Base-by-base conservation (phyloP, 2,113 vertebrate genomes). In the Myrmophylax atrothorax region DNA sequence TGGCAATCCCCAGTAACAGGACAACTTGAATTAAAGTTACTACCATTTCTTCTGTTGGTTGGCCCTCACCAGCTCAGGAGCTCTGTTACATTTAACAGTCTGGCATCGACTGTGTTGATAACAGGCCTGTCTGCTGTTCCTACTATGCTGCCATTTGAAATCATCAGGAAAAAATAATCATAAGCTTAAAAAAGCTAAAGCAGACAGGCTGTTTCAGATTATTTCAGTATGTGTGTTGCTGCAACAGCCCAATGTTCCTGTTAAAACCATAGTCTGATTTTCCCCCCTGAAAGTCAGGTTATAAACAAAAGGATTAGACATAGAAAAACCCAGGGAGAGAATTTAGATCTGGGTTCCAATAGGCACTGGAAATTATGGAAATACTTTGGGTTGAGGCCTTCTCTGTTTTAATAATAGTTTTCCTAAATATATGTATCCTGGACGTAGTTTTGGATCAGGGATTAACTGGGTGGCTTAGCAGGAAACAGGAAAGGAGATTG, bases 201-300 rank as follows among this genome's bases (percentile, higher is more conserved):
- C 72, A 96, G 94, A 90, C 88, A 92, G 94, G 56, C 86, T 94
- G 93, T 68, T 96, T 87, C 90, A 95, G 90, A 96, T 96, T 95
- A 96, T 96, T 96, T 95, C 60, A 49, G 90, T 84, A 37, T 24
- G 40, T 84, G 88, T 62, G 56, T 73, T 88, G 47, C 80, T 82
- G 46, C 83, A 67, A 73, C 83, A 81, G 37, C 83, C 4, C 6
- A 96, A 63, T 88, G 64, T 92, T 95, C 92, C 94, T 73, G 88
- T 66, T 93, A 89, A 95, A 86, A 94, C 89, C 64, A 29, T n/a
- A 80, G 90, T 64, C 88, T 82, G 87, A 49, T 92, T 94, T 93
- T 72, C 44, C 56, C 56, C 72, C 73, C 76, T 24, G 60, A 80
- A 94, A 93, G 90, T 81, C 89, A 94, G 94, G 88, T 92, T 96